Evolutionary conservation across 30 jellyfish, hydroid and myxozoan genomes (phyloP).

Genomic region (Euphysa ruthae): DNA sequence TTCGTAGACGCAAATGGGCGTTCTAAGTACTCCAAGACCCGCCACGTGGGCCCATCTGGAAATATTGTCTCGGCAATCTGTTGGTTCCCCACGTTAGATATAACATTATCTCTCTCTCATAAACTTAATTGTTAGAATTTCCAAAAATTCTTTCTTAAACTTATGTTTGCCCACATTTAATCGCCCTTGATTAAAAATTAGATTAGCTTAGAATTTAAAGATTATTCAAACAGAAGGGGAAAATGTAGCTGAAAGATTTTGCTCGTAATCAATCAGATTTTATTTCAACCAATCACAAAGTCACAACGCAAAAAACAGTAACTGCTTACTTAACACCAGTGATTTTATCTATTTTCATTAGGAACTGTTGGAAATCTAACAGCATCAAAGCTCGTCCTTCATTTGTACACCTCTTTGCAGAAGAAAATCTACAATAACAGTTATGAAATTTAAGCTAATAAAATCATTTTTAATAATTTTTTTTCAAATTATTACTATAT

Average conservation of each 20-base stretch:
- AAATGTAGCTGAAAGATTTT: not conserved
- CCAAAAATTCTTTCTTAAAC: too few species aligned
- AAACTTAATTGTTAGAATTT: too few species aligned
- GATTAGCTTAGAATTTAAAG: too few species aligned
- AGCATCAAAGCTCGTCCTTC: constrained; percentile 99
- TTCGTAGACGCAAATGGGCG: too few species aligned
- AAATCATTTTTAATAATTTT: not conserved
- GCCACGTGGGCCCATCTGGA: too few species aligned
- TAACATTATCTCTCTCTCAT: too few species aligned
- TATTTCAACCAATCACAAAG: not conserved
- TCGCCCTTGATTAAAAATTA: too few species aligned
- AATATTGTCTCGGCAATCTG: too few species aligned
- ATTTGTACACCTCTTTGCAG: constrained; percentile 79
- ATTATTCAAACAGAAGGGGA: not conserved
- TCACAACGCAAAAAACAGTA: not conserved
- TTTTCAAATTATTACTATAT: not conserved
- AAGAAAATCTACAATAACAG: constrained; percentile 55
- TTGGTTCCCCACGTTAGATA: too few species aligned
- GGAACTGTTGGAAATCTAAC: constrained; percentile 84
- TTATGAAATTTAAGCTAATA: not conserved
- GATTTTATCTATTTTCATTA: constrained; percentile 68
- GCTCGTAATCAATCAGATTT: not conserved
- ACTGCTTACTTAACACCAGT: constrained; percentile 72
- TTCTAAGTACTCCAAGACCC: too few species aligned
- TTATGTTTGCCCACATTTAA: too few species aligned